phyloP scores from a whole-genome alignment of 2,797 vertebrate species.

The Jordanella pulchra region DNA sequence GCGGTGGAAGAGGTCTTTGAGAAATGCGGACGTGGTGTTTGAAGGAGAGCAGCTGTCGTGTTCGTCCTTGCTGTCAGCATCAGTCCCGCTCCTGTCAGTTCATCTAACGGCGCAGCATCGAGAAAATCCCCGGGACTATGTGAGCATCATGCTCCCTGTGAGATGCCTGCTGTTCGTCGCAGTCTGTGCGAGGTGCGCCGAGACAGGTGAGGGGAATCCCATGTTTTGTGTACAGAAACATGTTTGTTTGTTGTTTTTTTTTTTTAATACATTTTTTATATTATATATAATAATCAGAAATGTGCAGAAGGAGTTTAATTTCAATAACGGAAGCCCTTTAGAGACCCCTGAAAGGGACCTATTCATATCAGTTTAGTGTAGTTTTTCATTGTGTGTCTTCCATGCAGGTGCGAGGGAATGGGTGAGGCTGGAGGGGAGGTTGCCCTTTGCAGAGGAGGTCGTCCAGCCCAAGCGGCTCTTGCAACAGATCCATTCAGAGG shows the following conservation, averaged over 20 bases:
- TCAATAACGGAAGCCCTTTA: not conserved
- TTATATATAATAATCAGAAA: not conserved
- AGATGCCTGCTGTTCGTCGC: slow-evolving; percentile 87
- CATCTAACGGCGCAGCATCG: slow-evolving; percentile 59
- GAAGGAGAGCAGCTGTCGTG: slow-evolving; percentile 40
- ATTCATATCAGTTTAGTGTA: no score
- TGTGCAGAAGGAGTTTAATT: not conserved
- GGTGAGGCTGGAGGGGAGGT: slow-evolving; percentile 61
- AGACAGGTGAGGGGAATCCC: slow-evolving; percentile 78
- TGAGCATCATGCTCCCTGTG: slow-evolving; percentile 87
- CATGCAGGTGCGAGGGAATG: slow-evolving; percentile 66
- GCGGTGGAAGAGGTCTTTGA: slow-evolving; percentile 16
- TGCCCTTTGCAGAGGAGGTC: slow-evolving; percentile 72
- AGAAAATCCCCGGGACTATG: slow-evolving; percentile 81
- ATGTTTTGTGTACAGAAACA: not conserved
- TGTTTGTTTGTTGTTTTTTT: not conserved
- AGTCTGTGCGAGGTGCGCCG: slow-evolving; percentile 77
- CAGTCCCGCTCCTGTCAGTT: slow-evolving; percentile 29
- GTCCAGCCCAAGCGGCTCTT: slow-evolving; percentile 88
- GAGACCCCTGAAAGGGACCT: not conserved
- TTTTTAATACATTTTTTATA: no score
- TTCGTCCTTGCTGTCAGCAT: slow-evolving; percentile 33
- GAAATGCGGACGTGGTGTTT: slow-evolving; percentile 57
- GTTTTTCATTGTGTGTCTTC: not conserved
- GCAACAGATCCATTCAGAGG: slow-evolving; percentile 81